Percentiles rank a stretch among this genome's conserved stretches.
phyloP scores from a whole-genome alignment of 1,140 invertebrate species.

The Meteorus sp. region DNA sequence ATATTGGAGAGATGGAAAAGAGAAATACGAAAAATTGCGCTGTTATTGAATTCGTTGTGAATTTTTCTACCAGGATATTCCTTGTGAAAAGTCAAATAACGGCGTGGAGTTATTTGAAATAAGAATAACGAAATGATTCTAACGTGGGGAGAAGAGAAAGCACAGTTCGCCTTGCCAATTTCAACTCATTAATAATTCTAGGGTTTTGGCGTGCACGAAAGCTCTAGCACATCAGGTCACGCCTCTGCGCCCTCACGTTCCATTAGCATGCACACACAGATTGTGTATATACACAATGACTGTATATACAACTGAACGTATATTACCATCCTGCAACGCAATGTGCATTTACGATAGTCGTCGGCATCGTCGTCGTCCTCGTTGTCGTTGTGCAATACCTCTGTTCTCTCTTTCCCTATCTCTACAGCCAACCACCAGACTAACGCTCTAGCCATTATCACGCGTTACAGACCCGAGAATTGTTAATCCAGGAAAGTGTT shows the following conservation, averaged over 20 bases:
- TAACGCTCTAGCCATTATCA: conserved; percentile 5
- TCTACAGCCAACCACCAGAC: not conserved
- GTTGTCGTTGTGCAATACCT: not conserved
- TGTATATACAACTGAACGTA: conserved; percentile 9
- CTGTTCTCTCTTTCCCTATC: not conserved
- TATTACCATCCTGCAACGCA: conserved; percentile 10
- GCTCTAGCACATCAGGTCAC: not conserved
- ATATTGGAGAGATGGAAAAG: no score
- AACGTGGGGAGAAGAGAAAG: not conserved
- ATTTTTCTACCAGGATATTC: no score
- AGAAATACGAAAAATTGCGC: no score
- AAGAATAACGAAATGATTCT: no score
- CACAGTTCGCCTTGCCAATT: not conserved
- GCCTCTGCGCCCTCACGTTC: conserved; percentile 8
- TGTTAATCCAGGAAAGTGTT: conserved; percentile 6
- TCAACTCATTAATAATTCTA: conserved; percentile 23
- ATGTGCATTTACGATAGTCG: conserved; percentile 15
- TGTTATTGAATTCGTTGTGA: no score
- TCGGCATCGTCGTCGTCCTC: not conserved
- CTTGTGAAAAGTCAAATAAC: no score
- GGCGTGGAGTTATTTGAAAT: no score
- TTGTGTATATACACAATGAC: conserved; percentile 14
- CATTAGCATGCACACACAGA: conserved; percentile 14
- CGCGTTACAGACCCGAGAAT: conserved; percentile 2
- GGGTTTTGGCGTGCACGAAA: not conserved